Evolutionary conservation across 2,888 invertebrate species (phyloP).

Genomic region (Phyto melanocephala): DNA sequence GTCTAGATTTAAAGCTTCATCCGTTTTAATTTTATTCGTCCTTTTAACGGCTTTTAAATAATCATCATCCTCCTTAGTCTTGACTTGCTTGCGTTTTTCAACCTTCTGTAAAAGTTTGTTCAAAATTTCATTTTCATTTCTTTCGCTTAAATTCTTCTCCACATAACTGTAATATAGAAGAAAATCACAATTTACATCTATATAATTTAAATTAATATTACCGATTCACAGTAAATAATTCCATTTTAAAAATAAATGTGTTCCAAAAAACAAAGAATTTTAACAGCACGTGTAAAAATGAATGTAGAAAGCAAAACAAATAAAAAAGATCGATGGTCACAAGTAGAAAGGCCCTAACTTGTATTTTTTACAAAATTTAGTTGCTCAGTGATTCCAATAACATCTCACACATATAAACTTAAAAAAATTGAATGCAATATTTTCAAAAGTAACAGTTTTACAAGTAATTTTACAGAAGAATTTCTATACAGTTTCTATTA

Average conservation of each 20-base stretch:
- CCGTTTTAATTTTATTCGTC: slow-evolving; percentile 20
- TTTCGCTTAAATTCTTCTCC: slow-evolving; percentile 54
- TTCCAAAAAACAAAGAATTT: neutral
- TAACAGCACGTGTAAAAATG: slow-evolving; percentile 30
- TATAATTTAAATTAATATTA: slow-evolving; percentile 71
- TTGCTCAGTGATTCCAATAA: no score
- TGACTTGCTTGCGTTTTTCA: slow-evolving; percentile 78
- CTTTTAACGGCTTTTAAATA: slow-evolving; percentile 1
- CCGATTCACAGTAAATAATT: slow-evolving; percentile 86
- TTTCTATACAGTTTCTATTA: no score
- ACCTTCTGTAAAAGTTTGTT: slow-evolving; percentile 82
- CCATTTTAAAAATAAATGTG: slow-evolving; percentile 80
- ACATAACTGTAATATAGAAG: slow-evolving; percentile 61
- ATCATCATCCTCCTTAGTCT: slow-evolving; percentile 61
- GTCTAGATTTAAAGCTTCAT: neutral
- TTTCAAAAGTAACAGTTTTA: no score
- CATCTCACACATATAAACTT: no score
- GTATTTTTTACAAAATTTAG: no score
- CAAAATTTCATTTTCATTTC: slow-evolving; percentile 81
- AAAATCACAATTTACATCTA: neutral
- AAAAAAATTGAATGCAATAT: no score
- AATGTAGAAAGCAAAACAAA: neutral
- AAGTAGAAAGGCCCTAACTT: no score
- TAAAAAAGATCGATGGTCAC: neutral
- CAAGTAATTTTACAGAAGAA: no score